Percentiles rank a stretch among this genome's conserved stretches.
Conservation (phyloP, 2,797 vertebrate species). For the Gymnoscopelus microlampas region DNA sequence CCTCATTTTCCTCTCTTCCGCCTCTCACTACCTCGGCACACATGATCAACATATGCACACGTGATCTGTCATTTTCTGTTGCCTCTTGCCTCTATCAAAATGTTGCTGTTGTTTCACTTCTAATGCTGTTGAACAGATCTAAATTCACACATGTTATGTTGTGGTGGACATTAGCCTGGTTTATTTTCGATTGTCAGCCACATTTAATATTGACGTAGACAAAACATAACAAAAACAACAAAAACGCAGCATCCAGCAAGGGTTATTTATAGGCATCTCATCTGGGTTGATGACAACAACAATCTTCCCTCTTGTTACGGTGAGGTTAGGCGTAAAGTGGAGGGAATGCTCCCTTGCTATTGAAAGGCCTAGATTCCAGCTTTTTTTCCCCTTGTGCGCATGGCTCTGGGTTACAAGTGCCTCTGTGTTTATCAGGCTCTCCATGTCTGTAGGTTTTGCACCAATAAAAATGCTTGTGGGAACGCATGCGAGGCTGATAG, state of each 20-base stretch:
- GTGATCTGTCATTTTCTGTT: not conserved
- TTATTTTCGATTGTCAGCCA: not conserved
- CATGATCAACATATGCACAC: not conserved
- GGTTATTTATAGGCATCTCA: slow-evolving; percentile 55
- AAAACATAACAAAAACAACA: too few species aligned
- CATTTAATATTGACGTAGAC: slow-evolving; percentile 8
- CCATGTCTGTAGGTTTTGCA: slow-evolving; percentile 61
- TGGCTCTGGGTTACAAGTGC: slow-evolving; percentile 35
- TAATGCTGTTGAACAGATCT: not conserved
- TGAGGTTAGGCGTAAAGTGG: slow-evolving; percentile 25
- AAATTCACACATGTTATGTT: not conserved
- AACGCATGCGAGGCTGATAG: slow-evolving; percentile 78
- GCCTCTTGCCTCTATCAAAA: slow-evolving; percentile 1
- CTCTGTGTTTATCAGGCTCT: slow-evolving; percentile 40
- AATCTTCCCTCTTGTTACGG: slow-evolving; percentile 35
- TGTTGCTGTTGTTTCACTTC: not conserved
- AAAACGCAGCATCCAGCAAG: slow-evolving; percentile 25
- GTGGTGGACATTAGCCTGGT: slow-evolving; percentile 10
- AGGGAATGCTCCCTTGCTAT: slow-evolving; percentile 23
- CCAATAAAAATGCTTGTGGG: slow-evolving; percentile 75
- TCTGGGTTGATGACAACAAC: slow-evolving; percentile 36
- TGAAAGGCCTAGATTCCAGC: slow-evolving; percentile 8
- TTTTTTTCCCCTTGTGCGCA: slow-evolving; percentile 33
- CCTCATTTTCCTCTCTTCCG: not conserved
- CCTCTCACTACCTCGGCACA: not conserved